A percentile compares a stretch with the other conserved stretches of the same genome.
Conservation (phyloP, 2,888 invertebrate species). For the Xestia xanthographa region DNA sequence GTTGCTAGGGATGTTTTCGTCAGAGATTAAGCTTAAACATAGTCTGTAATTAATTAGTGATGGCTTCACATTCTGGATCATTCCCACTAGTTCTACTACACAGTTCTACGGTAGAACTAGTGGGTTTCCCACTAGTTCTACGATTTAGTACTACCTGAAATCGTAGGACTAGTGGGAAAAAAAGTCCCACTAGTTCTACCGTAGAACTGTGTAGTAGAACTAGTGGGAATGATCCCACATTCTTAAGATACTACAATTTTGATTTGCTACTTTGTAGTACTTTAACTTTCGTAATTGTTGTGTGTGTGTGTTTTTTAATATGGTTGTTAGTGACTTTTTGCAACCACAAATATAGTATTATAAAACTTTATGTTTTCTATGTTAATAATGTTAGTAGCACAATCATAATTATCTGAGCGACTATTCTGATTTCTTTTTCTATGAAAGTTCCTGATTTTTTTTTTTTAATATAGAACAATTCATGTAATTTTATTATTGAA, state of each 20-base stretch:
- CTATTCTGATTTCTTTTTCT: not conserved
- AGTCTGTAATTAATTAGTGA: not conserved
- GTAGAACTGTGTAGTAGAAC: too few relatives aligned
- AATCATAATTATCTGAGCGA: not conserved
- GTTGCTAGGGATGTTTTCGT: not conserved
- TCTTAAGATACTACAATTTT: not conserved
- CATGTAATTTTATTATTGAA: not conserved
- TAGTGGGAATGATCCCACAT: too few relatives aligned
- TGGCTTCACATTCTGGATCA: not conserved
- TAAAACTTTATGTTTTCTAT: not conserved
- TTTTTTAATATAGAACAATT: not conserved
- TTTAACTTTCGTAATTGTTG: too few relatives aligned
- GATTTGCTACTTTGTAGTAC: not conserved
- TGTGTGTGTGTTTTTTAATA: too few relatives aligned
- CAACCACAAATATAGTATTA: not conserved
- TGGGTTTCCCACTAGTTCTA: too few relatives aligned
- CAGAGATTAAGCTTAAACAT: not conserved
- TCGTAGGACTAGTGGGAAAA: too few relatives aligned
- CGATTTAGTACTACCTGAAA: too few relatives aligned
- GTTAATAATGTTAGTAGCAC: not conserved
- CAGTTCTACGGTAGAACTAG: too few relatives aligned
- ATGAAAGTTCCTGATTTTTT: slow-evolving; percentile 1
- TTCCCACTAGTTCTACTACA: too few relatives aligned
- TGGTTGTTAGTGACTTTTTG: not conserved
- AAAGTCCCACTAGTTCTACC: too few relatives aligned